Evolutionary conservation across 2,113 vertebrate genomes (phyloP).

Genomic region (Saguinus midas): DNA sequence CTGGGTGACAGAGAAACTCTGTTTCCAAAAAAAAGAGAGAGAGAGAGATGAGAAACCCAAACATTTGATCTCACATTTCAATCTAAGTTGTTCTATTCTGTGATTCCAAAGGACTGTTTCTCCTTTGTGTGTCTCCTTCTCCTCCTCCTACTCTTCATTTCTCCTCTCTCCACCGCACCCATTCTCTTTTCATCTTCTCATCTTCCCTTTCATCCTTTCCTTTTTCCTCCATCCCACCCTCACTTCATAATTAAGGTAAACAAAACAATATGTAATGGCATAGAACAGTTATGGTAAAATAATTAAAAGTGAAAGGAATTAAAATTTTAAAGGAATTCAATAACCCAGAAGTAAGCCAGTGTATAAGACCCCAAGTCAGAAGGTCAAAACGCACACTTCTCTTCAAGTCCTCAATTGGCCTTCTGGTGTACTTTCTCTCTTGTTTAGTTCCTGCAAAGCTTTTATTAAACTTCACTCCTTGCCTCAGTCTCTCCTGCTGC

Average conservation of each 20-base stretch:
- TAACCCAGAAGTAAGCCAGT: background rate
- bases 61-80: background rate
- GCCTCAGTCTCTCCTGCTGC: too few relatives aligned
- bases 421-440: too few relatives aligned
- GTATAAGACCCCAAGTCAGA: too few relatives aligned
- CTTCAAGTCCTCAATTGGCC: too few relatives aligned
- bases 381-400: too few relatives aligned
- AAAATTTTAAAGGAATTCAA: background rate
- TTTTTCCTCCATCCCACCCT: background rate
- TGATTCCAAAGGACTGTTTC: background rate
- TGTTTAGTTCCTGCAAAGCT: too few relatives aligned
- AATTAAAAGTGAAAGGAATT: constrained; percentile 14
- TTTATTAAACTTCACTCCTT: too few relatives aligned
- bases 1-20: too few relatives aligned
- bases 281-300: background rate
- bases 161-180: too few relatives aligned
- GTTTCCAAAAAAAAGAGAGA: too few relatives aligned
- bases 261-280: background rate
- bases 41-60: background rate
- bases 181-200: background rate
- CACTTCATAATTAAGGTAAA: background rate
- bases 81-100: background rate
- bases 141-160: background rate
- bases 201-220: background rate
- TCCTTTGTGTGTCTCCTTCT: background rate